phyloP scores from a whole-genome alignment of 2,797 vertebrate genomes.

The Mus minutoides region DNA sequence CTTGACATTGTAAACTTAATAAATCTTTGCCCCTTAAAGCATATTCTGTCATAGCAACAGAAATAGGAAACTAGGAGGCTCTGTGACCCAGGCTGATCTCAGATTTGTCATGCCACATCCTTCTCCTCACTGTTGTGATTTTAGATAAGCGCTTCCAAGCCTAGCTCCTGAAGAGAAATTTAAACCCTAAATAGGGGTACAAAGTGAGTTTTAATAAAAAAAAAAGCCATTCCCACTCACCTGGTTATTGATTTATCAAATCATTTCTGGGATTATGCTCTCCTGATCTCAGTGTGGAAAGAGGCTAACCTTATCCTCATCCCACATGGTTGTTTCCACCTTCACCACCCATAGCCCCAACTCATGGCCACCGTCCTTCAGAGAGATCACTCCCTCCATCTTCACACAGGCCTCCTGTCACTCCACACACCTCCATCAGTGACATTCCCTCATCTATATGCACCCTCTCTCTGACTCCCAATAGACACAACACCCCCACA shows the following conservation, averaged over 20 bases:
- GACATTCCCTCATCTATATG: background rate
- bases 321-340: background rate
- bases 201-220: slow-evolving; percentile 31
- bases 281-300: background rate
- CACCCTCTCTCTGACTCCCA: background rate
- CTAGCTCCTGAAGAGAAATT: background rate
- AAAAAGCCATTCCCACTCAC: background rate
- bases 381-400: background rate
- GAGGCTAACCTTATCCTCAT: background rate
- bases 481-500: background rate
- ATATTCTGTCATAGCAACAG: background rate
- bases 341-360: background rate
- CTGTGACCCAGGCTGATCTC: background rate
- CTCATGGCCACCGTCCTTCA: background rate
- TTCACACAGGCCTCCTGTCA: background rate
- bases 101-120: too few relatives aligned
- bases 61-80: background rate
- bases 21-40: background rate
- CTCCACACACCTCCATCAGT: accelerated
- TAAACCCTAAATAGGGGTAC: slow-evolving; percentile 7
- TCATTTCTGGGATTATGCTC: background rate
- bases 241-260: background rate
- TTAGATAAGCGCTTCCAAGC: background rate
- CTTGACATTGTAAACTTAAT: background rate
- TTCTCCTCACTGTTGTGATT: background rate